Base-by-base conservation (phyloP, 2,113 vertebrate genomes). In the Myrmecobius fasciatus region DNA sequence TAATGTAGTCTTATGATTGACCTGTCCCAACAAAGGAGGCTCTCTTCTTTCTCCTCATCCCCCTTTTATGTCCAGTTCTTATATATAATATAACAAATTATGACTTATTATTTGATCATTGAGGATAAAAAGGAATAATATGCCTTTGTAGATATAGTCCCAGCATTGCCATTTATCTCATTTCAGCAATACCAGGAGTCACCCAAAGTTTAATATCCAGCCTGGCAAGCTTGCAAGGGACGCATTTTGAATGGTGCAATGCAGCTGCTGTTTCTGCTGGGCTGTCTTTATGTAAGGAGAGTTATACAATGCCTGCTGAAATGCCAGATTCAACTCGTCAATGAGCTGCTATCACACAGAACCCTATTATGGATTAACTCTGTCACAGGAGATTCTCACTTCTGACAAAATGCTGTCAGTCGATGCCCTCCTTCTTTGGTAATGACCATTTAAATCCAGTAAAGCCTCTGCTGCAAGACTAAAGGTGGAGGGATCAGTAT, bases 171-270 rank as follows among this genome's bases (percentile, higher is more conserved):
- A 56, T 14, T 26, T 31, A 54, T 88, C 20, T 53, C 48, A 52
- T 83, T 36, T 12, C 8, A 28, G 83, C 0, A 92, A 53, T 91
- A 90, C 20, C 24, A 56, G 43, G 46, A 90, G 53, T 92, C 53
- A n/a, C n/a, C 75, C 53, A 67, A 91, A 83, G 90, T 92, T 94
- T 93, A 36, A 54, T 52, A 93, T 89, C 53, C 46, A 53, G 26
- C 3, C 43, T 54, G 46, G 28, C 10, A 89, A 56, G 20, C 46
- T 52, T 54, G 88, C n/a, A 43, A 83, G n/a, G n/a, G 67, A 83
- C n/a, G 9, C 83, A 28, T 52, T 75, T 92, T 88, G n/a, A 53
- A 88, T 75, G 51, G 67, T 43, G 28, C 92, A 52, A 75, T 67
- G 36, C 51, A 91, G 46, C 26, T 91, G 22, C 17, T 89, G 1